Evolutionary conservation across 2,113 vertebrate species (phyloP).

Genomic region (Microcebus ravelobensis): DNA sequence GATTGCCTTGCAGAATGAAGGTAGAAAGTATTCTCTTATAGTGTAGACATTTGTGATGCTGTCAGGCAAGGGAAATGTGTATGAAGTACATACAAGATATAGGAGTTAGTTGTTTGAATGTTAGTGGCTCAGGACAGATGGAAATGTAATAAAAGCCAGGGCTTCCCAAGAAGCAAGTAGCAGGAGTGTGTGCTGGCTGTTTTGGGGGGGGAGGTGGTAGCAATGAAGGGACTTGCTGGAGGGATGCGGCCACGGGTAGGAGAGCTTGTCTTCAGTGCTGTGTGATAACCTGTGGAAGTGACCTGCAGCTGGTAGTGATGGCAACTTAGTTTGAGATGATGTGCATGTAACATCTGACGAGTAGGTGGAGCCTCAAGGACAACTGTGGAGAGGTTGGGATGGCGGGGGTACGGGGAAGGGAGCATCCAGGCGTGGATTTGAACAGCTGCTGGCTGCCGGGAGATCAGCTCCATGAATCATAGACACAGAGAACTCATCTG

Average conservation of each 20-base stretch:
- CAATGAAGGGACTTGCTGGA: not conserved
- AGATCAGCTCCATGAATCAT: conserved; percentile 3
- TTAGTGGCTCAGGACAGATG: not conserved
- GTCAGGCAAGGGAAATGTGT: not conserved
- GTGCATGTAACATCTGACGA: not conserved
- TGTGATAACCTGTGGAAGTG: rapidly evolving
- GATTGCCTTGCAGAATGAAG: not conserved
- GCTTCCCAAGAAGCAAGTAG: conserved; percentile 35
- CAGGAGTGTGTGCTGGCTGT: not conserved
- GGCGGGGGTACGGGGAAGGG: not conserved
- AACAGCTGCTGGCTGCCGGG: not conserved
- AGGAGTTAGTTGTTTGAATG: conserved; percentile 39
- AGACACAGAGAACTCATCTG: not conserved
- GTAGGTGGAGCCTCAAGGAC: not conserved
- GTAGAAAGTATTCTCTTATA: not conserved
- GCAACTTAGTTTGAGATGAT: not conserved
- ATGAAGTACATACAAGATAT: conserved; percentile 7
- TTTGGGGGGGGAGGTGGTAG: not conserved
- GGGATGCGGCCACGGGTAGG: not conserved
- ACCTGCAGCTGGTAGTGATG: not conserved
- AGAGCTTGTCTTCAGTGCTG: not conserved
- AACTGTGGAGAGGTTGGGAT: not conserved
- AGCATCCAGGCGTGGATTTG: not conserved
- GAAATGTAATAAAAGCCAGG: conserved; percentile 36
- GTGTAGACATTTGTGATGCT: not conserved